A percentile compares a stretch with the other conserved stretches of the same genome.
Conservation (phyloP, 92 coral and sea anemone species). For the Phymanthus crucifer region DNA sequence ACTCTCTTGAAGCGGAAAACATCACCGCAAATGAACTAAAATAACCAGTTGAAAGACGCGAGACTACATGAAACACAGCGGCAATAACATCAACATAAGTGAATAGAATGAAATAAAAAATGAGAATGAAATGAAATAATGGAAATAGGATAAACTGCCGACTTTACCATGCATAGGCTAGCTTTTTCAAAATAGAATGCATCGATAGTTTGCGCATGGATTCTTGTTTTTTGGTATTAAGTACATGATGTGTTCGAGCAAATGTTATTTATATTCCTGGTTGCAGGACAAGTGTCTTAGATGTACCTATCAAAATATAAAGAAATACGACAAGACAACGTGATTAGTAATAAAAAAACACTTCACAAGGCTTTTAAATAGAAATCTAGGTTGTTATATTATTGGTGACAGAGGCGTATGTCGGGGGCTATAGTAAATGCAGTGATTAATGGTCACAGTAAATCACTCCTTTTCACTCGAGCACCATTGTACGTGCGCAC, state of each 20-base stretch:
- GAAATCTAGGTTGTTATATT: slow-evolving; percentile 3
- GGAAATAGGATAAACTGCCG: no score
- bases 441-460: background rate
- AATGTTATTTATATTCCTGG: background rate
- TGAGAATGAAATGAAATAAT: no score
- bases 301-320: background rate
- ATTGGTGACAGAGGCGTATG: slow-evolving; percentile 2
- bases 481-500: background rate
- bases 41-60: background rate
- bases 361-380: slow-evolving; percentile 5
- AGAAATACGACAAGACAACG: background rate
- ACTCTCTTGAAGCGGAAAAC: background rate
- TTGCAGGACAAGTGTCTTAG: background rate
- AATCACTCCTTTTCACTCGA: background rate
- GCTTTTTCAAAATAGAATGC: no score
- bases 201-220: background rate
- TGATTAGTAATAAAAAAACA: slow-evolving; percentile 4
- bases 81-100: no score
- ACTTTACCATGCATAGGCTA: no score
- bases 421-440: background rate
- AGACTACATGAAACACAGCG: no score
- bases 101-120: no score
- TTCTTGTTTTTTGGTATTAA: background rate
- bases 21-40: background rate
- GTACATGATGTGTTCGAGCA: background rate